Evolutionary conservation across 2,797 vertebrate genomes (phyloP), one percentile per base, ranked within the genome.

Genomic region (Periophthalmus magnuspinnatus): DNA sequence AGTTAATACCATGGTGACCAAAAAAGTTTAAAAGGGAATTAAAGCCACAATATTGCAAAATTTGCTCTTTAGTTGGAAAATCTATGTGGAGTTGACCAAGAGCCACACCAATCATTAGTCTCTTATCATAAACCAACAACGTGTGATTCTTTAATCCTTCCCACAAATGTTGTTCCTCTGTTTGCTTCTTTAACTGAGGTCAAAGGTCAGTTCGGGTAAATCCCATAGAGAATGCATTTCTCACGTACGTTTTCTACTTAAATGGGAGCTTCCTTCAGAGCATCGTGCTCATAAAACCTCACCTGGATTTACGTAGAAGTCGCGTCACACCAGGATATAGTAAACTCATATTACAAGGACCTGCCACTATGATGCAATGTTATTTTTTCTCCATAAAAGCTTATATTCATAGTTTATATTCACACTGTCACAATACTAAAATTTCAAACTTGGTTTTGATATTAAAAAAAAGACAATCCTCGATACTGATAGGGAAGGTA

Each of bases 121-220:
- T 7, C 22, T 57, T 28, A 57, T 36, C 19, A 61, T 9, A 45
- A 45, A 13, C 38, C 11, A 41, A 41, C 28, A 8, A 17, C 33
- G 22, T 10, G 10, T 41, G 6, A 0, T 24, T 41, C 21, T 8
- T 22, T 62, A 62, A 62, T 13, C 10, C 22, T 62, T 41, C 36
- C 60, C 36, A 38, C 13, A 62, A 62, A 14, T 45, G 0, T 14
- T 11, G 21, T n/a, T 11, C 10, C 4, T 34, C 32, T 19, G 64
- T 67, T 87, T 85, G 80, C 71, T 85, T 61, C 21, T 72, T 28
- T 55, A 52, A 0, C 5, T n/a, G 69, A 21, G 24, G 22, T 60
- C 67, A 79, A 77, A 84, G 69, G 67, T 79, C 69, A 69, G 6
- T 22, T 6, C 34, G 19, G 64, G 58, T 33, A 60, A 32, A 21